Evolutionary conservation across 2,113 vertebrate species (phyloP).

Genomic region (Jaculus jaculus): DNA sequence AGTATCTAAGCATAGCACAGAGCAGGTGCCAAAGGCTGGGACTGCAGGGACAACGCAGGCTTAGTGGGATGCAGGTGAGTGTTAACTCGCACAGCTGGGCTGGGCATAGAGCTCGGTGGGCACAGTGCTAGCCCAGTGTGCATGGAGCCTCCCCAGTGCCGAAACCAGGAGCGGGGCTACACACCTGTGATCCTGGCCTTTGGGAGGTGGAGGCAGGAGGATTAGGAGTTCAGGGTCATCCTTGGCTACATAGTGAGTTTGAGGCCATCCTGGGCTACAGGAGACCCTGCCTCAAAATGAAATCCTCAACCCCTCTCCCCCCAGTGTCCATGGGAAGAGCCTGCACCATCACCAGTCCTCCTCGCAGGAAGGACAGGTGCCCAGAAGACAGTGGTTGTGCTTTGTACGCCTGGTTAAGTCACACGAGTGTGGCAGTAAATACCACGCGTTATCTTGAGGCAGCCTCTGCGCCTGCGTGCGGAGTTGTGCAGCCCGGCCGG

Average conservation of each 20-base stretch:
- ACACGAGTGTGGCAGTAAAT: no score
- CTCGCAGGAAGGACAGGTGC: no score
- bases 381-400: no score
- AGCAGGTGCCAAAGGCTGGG: no score
- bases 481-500: background rate
- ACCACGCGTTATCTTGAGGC: no score
- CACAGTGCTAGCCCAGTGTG: background rate
- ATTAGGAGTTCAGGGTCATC: background rate
- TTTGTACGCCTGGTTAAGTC: no score
- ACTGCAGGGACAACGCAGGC: no score
- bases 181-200: background rate
- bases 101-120: background rate
- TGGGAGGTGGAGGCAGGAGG: background rate
- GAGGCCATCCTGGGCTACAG: background rate
- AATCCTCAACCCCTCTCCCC: background rate
- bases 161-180: background rate
- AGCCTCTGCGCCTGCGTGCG: no score
- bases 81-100: background rate
- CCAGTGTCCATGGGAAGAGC: background rate
- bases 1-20: no score
- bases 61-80: background rate
- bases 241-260: background rate
- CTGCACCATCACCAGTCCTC: no score
- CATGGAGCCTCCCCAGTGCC: no score
- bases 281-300: background rate